Percentiles rank a stretch among this genome's conserved stretches.
Evolutionary conservation across 2,797 vertebrate species (phyloP).

Genomic region (Chelonia mydas): DNA sequence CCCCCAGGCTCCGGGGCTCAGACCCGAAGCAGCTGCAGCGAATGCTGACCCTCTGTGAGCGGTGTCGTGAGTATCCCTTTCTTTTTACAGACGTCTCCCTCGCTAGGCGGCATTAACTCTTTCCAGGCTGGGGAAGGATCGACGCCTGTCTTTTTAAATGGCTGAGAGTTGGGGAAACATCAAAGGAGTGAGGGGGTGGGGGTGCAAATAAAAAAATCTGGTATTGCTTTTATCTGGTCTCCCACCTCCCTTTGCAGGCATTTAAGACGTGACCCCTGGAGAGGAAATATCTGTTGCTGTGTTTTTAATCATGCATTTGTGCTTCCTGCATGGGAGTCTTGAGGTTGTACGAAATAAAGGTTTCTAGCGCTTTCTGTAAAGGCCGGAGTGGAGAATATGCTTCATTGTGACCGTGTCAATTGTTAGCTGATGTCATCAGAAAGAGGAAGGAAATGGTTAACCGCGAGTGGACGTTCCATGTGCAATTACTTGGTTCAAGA

Average conservation of each 20-base stretch:
- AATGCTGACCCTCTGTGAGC: neutral
- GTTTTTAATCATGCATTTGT: too few species aligned
- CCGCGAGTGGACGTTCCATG: neutral
- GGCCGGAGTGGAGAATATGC: neutral
- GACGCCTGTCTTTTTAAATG: too few species aligned
- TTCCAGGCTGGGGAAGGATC: neutral
- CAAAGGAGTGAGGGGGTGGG: too few species aligned
- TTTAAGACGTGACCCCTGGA: too few species aligned
- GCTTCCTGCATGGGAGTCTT: neutral
- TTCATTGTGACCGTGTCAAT: too few species aligned
- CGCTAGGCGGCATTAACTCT: neutral
- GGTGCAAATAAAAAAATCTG: too few species aligned
- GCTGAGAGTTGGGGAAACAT: too few species aligned
- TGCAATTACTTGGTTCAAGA: neutral
- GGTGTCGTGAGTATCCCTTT: neutral
- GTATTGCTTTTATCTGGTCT: too few species aligned
- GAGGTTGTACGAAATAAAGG: neutral
- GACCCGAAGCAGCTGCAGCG: neutral
- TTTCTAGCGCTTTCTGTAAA: too few species aligned
- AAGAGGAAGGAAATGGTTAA: neutral
- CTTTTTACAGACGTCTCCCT: too few species aligned
- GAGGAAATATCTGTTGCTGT: too few species aligned
- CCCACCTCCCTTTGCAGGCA: too few species aligned
- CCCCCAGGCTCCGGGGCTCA: neutral
- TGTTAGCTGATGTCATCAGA: neutral